A percentile compares a stretch with the other conserved stretches of the same genome.
Evolutionary conservation across 2,797 vertebrate species (phyloP).

Genomic region (Enteromius thamalakanensis): DNA sequence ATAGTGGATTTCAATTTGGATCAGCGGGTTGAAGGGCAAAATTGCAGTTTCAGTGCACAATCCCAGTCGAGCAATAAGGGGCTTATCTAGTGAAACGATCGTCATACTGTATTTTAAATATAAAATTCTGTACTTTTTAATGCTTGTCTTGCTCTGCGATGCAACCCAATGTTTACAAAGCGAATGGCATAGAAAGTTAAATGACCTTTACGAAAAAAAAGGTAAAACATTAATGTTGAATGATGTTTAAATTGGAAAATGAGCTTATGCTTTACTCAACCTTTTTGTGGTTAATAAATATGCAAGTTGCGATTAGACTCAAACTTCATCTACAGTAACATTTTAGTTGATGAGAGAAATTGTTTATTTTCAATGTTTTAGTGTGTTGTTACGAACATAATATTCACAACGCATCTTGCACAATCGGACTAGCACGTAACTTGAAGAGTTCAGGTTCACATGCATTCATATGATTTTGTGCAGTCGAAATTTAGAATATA

Average conservation of each 20-base stretch:
- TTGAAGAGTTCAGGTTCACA: not conserved
- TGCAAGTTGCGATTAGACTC: accelerated
- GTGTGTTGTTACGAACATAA: not conserved
- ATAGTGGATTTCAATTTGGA: not conserved
- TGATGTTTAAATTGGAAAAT: too few species aligned
- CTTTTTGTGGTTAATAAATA: too few species aligned
- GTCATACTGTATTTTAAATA: not conserved
- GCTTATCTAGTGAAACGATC: not conserved
- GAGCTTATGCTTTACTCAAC: too few species aligned
- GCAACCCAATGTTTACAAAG: not conserved
- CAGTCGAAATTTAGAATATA: not conserved
- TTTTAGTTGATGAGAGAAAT: not conserved
- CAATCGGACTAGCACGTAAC: not conserved
- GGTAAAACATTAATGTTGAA: not conserved
- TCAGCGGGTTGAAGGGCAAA: not conserved
- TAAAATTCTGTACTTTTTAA: not conserved
- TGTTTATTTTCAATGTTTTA: not conserved
- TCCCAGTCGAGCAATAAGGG: not conserved
- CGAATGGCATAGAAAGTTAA: not conserved
- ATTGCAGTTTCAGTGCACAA: not conserved
- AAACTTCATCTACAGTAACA: not conserved
- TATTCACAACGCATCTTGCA: not conserved
- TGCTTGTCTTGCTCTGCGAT: not conserved
- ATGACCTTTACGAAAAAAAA: not conserved
- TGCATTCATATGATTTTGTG: not conserved